Evolutionary conservation across 2,113 vertebrate genomes (phyloP), one percentile per base, ranked within the genome.

Genomic region (Scomber japonicus): DNA sequence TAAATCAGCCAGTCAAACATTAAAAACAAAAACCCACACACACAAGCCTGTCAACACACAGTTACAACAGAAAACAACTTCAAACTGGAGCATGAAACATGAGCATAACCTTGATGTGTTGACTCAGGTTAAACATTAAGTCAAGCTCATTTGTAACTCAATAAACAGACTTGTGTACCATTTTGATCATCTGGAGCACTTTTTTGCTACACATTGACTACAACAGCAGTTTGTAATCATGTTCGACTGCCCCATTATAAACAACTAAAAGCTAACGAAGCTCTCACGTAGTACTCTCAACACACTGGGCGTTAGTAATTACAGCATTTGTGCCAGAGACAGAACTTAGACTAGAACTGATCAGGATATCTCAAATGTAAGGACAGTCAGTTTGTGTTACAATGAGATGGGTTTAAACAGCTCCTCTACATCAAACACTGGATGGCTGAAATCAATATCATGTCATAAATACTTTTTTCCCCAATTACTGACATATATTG

Each of bases 121-220:
- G 78, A 90, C 86, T 56, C 69, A 5, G 60, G 89, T 90, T 89
- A 91, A 91, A 87, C 81, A 92, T 91, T 89, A 86, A 67, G 45
- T 64, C 24, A 1, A 1, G 7, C 17, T 75, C 5, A 11, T 50
- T 79, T 63, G 80, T 75, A 24, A 83, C 75, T 86, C 69, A 81
- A 81, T 68, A 78, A 88, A 67, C 75, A 6, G 54, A 51, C 62
- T 57, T 45, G 55, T 75, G 78, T 46, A 12, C 44, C 2, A 44
- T 66, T 82, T 69, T 64, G 78, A 78, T 68, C 53, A 46, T 30
- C 48, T 53, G 27, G 31, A 51, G 50, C 50, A 13, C 27, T 44
- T 85, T 85, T 66, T 71, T 66, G 81, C 54, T 64, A 91, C 82
- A 88, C 62, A 80, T 80, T 87, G 72, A 90, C 84, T 44, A 49